A percentile compares a stretch with the other conserved stretches of the same genome.
Conservation (phyloP, 2,888 invertebrate species). For the Caenorhabditis sp. region DNA sequence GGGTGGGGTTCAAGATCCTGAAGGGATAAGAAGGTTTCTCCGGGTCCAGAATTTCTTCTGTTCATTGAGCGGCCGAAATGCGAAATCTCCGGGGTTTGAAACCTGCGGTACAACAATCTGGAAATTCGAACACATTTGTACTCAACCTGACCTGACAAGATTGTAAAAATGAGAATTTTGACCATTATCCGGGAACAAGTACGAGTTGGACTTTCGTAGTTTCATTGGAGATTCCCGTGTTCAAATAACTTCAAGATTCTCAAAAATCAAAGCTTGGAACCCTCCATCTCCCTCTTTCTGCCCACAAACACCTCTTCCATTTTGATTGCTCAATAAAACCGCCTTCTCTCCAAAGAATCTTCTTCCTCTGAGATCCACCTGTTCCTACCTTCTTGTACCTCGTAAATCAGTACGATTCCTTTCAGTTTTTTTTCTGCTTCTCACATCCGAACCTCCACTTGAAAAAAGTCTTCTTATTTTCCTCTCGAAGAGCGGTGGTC, state of each 20-base stretch:
- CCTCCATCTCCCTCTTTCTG: not conserved
- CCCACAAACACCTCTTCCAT: not conserved
- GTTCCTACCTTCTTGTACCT: conserved; percentile 42
- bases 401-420: conserved; percentile 56
- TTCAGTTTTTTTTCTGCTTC: not conserved
- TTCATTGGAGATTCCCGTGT: no score
- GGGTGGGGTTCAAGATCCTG: not conserved
- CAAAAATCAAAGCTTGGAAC: not conserved
- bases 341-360: conserved; percentile 8
- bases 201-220: no score
- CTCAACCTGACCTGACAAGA: no score
- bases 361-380: conserved; percentile 38
- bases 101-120: no score
- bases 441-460: conserved; percentile 18
- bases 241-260: no score
- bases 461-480: conserved; percentile 50
- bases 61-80: no score
- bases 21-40: not conserved
- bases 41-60: no score
- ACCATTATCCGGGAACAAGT: no score
- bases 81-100: no score
- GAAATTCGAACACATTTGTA: no score
- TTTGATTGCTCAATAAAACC: conserved; percentile 16
- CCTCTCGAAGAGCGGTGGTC: conserved; percentile 45
- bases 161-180: no score